These are phyloP conservation scores for Peucedramus taeniatus DNA, from an alignment of 2,113 vertebrate species.

Conservation along the genomic window DNA sequence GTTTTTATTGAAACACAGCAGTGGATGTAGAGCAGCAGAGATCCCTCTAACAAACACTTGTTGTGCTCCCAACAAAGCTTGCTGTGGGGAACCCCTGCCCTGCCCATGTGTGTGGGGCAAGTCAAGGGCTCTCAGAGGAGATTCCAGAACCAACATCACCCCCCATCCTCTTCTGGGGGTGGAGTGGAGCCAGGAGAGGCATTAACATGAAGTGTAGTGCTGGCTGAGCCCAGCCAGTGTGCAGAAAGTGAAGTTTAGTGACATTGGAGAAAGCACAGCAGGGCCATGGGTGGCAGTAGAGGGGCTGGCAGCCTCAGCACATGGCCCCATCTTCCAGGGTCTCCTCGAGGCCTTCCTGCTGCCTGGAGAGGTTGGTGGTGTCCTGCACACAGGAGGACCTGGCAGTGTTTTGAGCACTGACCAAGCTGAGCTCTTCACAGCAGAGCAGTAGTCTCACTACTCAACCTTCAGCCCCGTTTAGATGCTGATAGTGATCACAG, in stretches of 20 bases:
- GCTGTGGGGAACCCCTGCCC: not conserved
- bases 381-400: not conserved
- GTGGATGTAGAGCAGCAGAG: not conserved
- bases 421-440: not conserved
- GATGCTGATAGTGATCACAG: not conserved
- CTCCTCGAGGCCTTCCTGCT: not conserved
- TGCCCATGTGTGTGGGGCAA: not conserved
- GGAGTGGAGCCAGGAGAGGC: not conserved
- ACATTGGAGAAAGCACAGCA: not conserved
- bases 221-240: not conserved
- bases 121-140: not conserved
- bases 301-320: not conserved
- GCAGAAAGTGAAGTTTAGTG: not conserved
- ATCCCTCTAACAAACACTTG: no score
- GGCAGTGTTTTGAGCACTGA: not conserved
- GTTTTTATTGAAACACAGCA: not conserved
- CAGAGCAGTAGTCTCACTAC: not conserved
- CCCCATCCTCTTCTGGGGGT: not conserved
- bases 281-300: not conserved
- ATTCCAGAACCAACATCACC: not conserved
- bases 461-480: not conserved
- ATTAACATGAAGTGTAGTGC: no score
- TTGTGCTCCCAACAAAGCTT: not conserved
- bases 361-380: not conserved
- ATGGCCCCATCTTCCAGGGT: not conserved